phyloP scores from a whole-genome alignment of 2,797 vertebrate species.

The Melanotaenia nigrans region DNA sequence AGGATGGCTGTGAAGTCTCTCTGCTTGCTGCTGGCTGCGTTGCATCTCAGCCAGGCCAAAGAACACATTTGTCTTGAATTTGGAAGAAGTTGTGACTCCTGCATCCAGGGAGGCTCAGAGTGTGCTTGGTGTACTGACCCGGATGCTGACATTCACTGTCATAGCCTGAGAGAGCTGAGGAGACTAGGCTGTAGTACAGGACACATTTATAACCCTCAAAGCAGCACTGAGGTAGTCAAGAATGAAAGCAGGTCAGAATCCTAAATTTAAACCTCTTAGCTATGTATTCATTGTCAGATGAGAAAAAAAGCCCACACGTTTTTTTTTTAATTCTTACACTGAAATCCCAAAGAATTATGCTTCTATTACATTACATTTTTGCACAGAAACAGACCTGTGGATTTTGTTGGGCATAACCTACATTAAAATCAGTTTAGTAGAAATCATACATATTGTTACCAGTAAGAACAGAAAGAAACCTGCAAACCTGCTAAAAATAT shows the following conservation, averaged over 20 bases:
- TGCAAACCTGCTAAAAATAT: not conserved
- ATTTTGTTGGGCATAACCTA: not conserved
- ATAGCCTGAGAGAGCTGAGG: constrained; percentile 14
- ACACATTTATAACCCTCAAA: constrained; percentile 50
- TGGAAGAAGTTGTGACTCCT: constrained; percentile 53
- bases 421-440: not conserved
- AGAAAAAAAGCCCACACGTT: not conserved
- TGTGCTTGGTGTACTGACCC: constrained; percentile 65
- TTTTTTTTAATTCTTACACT: not conserved
- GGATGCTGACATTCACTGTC: constrained; percentile 16
- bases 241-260: constrained; percentile 50
- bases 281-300: not conserved
- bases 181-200: constrained; percentile 29
- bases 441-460: not conserved
- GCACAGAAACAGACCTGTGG: no score
- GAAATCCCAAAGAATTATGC: no score
- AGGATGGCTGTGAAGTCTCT: constrained; percentile 59
- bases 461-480: not conserved
- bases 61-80: constrained; percentile 33
- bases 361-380: no score
- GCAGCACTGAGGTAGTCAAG: constrained; percentile 26
- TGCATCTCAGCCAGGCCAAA: constrained; percentile 11
- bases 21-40: constrained; percentile 49
- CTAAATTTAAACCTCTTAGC: not conserved
- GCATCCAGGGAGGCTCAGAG: constrained; percentile 46